Percentiles rank a stretch among this genome's conserved stretches.
phyloP scores from a whole-genome alignment of 2,888 invertebrate species.

The Drosophila lacicola region DNA sequence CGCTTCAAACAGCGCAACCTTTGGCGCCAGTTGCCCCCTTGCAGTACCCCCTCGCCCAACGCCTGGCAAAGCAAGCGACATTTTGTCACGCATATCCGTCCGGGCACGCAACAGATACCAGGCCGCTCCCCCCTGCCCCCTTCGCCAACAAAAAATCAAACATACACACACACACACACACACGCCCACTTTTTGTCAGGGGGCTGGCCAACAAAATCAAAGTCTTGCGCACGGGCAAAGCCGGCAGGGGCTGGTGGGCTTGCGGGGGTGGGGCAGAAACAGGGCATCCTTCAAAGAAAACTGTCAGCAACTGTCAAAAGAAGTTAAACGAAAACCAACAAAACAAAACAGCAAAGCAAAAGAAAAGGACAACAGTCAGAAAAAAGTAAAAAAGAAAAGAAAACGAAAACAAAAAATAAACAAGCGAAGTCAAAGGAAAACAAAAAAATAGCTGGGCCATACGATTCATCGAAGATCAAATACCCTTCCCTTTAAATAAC shows the following conservation, averaged over 20 bases:
- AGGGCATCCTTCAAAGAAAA: slow-evolving; percentile 72
- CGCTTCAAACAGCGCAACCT: slow-evolving; percentile 1
- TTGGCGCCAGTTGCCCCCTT: slow-evolving; percentile 24
- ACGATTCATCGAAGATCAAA: background rate
- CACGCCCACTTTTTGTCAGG: slow-evolving; percentile 20
- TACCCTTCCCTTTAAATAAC: background rate
- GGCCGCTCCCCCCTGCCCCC: no score
- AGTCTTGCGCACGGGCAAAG: slow-evolving; percentile 30
- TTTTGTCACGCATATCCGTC: slow-evolving; percentile 58
- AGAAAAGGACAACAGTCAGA: slow-evolving; percentile 40
- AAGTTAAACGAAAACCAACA: slow-evolving; percentile 75
- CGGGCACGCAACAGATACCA: slow-evolving; percentile 60
- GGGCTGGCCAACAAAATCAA: slow-evolving; percentile 40
- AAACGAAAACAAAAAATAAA: slow-evolving; percentile 24
- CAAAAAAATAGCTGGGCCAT: slow-evolving; percentile 8
- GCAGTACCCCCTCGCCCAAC: background rate
- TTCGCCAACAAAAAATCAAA: slow-evolving; percentile 13
- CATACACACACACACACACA: slow-evolving; percentile 25
- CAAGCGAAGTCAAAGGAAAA: slow-evolving; percentile 17
- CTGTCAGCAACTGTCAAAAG: slow-evolving; percentile 80
- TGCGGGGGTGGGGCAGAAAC: slow-evolving; percentile 24
- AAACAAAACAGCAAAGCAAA: slow-evolving; percentile 40
- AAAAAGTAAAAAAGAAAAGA: slow-evolving; percentile 11
- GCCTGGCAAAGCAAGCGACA: slow-evolving; percentile 34
- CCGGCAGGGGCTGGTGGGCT: background rate